A percentile compares a stretch with the other conserved stretches of the same genome.
Conservation (phyloP, 2,888 invertebrate genomes). For the Lasioglossum oenotherae region DNA sequence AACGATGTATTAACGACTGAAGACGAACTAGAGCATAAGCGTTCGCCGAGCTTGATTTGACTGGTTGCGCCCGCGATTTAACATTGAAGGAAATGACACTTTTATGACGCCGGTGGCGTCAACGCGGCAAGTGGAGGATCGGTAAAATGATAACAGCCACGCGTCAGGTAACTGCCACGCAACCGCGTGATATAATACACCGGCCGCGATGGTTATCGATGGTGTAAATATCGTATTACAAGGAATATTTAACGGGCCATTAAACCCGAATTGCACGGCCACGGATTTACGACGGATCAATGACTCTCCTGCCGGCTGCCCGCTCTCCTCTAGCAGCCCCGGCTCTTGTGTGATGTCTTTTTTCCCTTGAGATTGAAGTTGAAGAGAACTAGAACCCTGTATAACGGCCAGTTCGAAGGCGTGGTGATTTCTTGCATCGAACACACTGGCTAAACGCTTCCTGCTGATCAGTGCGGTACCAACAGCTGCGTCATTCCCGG, state of each 20-base stretch:
- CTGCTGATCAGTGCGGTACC: slow-evolving; percentile 56
- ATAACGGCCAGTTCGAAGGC: slow-evolving; percentile 27
- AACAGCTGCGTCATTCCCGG: slow-evolving; percentile 61
- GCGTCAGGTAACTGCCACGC: slow-evolving; percentile 29
- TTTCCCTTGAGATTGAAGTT: background rate
- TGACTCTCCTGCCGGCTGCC: slow-evolving; percentile 4
- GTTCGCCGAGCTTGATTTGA: background rate
- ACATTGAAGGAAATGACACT: background rate
- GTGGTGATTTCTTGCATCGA: slow-evolving; percentile 49
- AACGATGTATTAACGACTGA: background rate
- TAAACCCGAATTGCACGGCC: slow-evolving; percentile 50
- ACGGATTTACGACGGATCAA: slow-evolving; percentile 41
- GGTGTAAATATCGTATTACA: slow-evolving; percentile 40
- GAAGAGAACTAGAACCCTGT: slow-evolving; percentile 16
- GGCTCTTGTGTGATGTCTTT: background rate
- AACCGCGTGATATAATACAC: slow-evolving; percentile 32
- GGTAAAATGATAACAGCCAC: slow-evolving; percentile 16
- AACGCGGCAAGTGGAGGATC: slow-evolving; percentile 10
- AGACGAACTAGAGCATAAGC: background rate
- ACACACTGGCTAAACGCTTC: slow-evolving; percentile 52
- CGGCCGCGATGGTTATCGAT: slow-evolving; percentile 40
- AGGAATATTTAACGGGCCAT: slow-evolving; percentile 57
- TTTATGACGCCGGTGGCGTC: slow-evolving; percentile 20
- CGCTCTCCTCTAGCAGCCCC: background rate
- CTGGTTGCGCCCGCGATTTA: background rate